phyloP scores from a whole-genome alignment of 2,113 vertebrate species.

The Phycodurus eques region DNA sequence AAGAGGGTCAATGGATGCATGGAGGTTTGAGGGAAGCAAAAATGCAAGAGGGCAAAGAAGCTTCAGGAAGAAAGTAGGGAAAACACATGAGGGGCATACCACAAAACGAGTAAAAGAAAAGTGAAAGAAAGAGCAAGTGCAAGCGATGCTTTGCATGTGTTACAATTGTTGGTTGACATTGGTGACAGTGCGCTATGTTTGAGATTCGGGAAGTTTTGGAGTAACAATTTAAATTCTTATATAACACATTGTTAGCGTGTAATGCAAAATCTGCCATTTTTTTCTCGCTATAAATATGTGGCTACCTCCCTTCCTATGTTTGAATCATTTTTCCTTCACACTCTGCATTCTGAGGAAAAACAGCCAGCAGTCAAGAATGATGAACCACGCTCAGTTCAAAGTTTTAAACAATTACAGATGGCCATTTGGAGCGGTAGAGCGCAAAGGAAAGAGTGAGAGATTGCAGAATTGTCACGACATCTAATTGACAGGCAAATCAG shows the following conservation, averaged over 20 bases:
- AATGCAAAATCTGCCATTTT: too few relatives aligned
- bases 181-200: neutral
- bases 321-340: slow-evolving; percentile 9
- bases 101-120: slow-evolving; percentile 32
- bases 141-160: slow-evolving; percentile 6
- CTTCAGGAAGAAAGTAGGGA: slow-evolving; percentile 8
- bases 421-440: slow-evolving; percentile 64
- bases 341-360: slow-evolving; percentile 19
- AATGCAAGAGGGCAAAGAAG: slow-evolving; percentile 36
- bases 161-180: neutral
- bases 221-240: neutral
- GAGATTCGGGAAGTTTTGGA: neutral
- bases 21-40: slow-evolving; percentile 27
- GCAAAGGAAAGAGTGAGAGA: slow-evolving; percentile 63
- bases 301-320: neutral
- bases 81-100: slow-evolving; percentile 9
- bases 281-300: neutral
- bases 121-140: slow-evolving; percentile 45
- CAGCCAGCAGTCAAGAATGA: slow-evolving; percentile 72
- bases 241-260: neutral
- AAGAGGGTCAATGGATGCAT: slow-evolving; percentile 56
- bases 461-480: slow-evolving; percentile 64
- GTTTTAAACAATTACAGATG: slow-evolving; percentile 94
- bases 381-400: slow-evolving; percentile 54
- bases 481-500: slow-evolving; percentile 89